These are phyloP conservation scores for Delphinapterus leucas DNA, from an alignment of 2,113 vertebrate genomes.

Conservation along the genomic window DNA sequence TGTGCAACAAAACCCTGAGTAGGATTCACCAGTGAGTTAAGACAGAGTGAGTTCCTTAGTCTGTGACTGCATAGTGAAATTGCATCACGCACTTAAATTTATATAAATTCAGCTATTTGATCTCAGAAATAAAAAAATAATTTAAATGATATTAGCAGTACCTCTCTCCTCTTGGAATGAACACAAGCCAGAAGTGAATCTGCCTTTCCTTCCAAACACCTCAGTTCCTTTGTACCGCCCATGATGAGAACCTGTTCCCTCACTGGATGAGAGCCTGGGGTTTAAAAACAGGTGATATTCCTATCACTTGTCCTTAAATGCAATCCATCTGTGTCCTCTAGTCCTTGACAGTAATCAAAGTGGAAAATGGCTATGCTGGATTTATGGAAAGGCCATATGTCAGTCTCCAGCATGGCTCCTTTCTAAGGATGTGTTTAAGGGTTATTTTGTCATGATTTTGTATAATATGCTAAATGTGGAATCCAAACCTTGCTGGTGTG, in stretches of 20 bases:
- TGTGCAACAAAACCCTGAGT: not conserved
- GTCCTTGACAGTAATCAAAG: not conserved
- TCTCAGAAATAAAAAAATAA: not conserved
- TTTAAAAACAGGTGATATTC: not conserved
- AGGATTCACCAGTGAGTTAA: not conserved
- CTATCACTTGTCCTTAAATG: not conserved
- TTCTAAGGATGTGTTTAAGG: not conserved
- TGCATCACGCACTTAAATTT: not conserved
- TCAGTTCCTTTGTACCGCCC: not conserved
- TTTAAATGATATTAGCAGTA: not conserved
- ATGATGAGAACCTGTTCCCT: not conserved
- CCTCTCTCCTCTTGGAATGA: not conserved
- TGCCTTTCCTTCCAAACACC: not conserved
- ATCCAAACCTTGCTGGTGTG: not conserved
- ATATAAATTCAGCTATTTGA: not conserved
- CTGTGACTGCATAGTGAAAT: not conserved
- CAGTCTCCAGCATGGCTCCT: not conserved
- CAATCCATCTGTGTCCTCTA: not conserved
- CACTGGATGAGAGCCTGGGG: not conserved
- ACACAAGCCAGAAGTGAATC: not conserved
- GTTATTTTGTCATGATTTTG: not conserved
- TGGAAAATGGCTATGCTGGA: not conserved
- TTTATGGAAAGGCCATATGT: not conserved
- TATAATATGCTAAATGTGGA: not conserved
- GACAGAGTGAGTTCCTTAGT: not conserved